Conservation (phyloP, 2,888 invertebrate species). For the Phaonia tiefii region DNA sequence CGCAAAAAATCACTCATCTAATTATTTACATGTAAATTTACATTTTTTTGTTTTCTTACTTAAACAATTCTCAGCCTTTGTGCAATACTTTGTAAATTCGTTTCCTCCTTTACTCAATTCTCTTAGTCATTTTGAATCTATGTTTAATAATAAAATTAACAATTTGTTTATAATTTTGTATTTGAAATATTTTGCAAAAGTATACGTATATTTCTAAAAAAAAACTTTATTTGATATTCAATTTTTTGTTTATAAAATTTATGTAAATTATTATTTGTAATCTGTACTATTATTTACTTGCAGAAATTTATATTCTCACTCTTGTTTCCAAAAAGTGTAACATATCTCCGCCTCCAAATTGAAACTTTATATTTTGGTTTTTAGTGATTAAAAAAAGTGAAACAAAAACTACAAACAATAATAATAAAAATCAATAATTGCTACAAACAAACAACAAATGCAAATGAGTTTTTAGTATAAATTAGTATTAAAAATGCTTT, state of each 20-base stretch:
- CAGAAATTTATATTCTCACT: constrained; percentile 31
- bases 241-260: constrained; percentile 29
- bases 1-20: neutral
- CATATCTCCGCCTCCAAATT: constrained; percentile 45
- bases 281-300: neutral
- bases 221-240: constrained; percentile 44
- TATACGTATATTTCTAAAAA: constrained; percentile 48
- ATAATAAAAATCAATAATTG: constrained; percentile 40
- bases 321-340: constrained; percentile 47
- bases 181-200: constrained; percentile 21
- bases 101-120: constrained; percentile 30
- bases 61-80: constrained; percentile 48
- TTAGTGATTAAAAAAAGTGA: too few species aligned
- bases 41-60: constrained; percentile 14
- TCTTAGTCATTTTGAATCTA: constrained; percentile 49
- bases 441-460: constrained; percentile 38
- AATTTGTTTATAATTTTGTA: constrained; percentile 22
- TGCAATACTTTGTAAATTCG: constrained; percentile 63
- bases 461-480: constrained; percentile 56
- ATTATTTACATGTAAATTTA: constrained; percentile 29
- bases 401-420: constrained; percentile 24
- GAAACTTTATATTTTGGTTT: constrained; percentile 30
- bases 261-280: constrained; percentile 35
- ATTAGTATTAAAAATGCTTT: constrained; percentile 64
- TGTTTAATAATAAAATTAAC: neutral